Percentiles rank a stretch among this genome's conserved stretches.
Conservation (phyloP, 2,797 vertebrate species). For the Liparis tanakae region DNA sequence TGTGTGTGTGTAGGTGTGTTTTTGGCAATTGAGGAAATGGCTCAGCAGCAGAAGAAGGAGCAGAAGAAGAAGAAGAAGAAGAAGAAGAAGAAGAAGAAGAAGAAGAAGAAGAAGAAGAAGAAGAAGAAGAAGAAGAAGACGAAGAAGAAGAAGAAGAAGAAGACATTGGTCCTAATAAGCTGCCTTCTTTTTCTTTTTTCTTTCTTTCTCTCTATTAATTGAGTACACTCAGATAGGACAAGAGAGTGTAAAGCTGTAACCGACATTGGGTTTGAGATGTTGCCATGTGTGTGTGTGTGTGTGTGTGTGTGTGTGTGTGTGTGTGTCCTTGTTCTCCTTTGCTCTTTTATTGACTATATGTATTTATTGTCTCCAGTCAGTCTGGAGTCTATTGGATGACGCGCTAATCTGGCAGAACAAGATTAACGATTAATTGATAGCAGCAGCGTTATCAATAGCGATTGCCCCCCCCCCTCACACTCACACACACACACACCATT, state of each 20-base stretch:
- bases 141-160: conserved; percentile 26
- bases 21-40: conserved; percentile 67
- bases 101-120: conserved; percentile 23
- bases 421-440: conserved; percentile 76
- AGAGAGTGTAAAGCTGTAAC: conserved; percentile 59
- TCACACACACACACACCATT: background rate
- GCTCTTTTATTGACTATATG: conserved; percentile 89
- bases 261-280: conserved; percentile 31
- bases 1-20: conserved; percentile 40
- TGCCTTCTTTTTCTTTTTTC: background rate
- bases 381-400: conserved; percentile 87
- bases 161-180: conserved; percentile 16
- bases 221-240: conserved; percentile 62
- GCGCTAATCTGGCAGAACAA: conserved; percentile 64
- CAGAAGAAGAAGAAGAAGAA: conserved; percentile 34
- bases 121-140: conserved; percentile 35
- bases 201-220: conserved; percentile 40
- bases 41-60: conserved; percentile 29
- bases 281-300: conserved; percentile 34
- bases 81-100: conserved; percentile 36
- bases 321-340: conserved; percentile 56
- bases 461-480: conserved; percentile 27
- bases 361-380: conserved; percentile 88
- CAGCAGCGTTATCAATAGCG: conserved; percentile 46
- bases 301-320: background rate